Evolutionary conservation across 2,888 invertebrate species (phyloP), one percentile per base, ranked within the genome.

Genomic region (Desoria tigrina): DNA sequence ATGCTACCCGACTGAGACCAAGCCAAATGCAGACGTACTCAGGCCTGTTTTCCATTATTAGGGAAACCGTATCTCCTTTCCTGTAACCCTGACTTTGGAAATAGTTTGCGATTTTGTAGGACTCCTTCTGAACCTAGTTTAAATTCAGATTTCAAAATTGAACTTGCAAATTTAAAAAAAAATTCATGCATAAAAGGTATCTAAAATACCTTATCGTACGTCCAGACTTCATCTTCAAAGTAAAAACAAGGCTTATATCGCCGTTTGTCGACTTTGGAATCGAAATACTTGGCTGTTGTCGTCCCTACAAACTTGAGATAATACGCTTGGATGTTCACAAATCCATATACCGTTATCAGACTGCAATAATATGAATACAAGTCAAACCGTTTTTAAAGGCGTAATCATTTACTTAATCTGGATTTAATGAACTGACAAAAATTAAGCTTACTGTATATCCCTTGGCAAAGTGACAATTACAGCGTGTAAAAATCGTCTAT

Each of bases 21-120:
- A 99, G 82, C 97, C 98, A 99, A 42, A 88, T 87, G 45, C 89
- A 88, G 1, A 96, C 89, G 81, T 90, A 93, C 80, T 98, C 94
- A 0, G 94, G 91, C 39, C 91, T 86, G 81, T 95, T 97, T 80
- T 94, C 94, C 83, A 96, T 85, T 80, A 94, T 86, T 21, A 99
- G 82, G 0, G 90, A 95, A 0, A 98, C 89, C 0, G 88, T 86
- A 79, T 98, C 94, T 0, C 94, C 96, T 71, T 89, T 88, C 75
- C 88, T 87, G 74, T 89, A 89, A 11, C 94, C 93, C 70, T 88
- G 87, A 1, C 85, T 84, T 77, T 87, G 87, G 77, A 94, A 89
- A 14, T 88, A 84, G 56, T 90, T 89, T 6, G 92, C 90, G 16
- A 92, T 85, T 74, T 89, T 87, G 78, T 93, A 90, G 77, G 92